Percentiles rank a stretch among this genome's conserved stretches.
Evolutionary conservation across 2,888 invertebrate genomes (phyloP).

Genomic region (Pollenia griseotomentosa): DNA sequence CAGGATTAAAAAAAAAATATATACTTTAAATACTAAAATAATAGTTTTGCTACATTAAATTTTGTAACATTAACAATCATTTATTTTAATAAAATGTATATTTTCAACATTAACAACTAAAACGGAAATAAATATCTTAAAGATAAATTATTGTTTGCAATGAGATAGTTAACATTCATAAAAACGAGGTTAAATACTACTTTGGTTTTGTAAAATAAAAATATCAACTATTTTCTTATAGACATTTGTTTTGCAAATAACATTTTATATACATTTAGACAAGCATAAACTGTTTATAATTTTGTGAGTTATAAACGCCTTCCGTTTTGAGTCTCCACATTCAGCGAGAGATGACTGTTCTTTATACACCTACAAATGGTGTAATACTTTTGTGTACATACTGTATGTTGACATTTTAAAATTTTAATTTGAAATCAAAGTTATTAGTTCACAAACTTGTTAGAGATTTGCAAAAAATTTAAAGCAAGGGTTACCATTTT

Average conservation of each 20-base stretch:
- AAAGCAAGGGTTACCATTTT: too few species aligned
- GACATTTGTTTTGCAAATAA: conserved; percentile 21
- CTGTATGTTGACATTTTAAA: conserved; percentile 23
- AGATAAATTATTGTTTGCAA: conserved; percentile 63
- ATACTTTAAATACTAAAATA: background rate
- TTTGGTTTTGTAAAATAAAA: background rate
- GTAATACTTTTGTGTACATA: background rate
- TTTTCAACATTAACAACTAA: conserved; percentile 26
- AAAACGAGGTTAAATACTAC: conserved; percentile 60
- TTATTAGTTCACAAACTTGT: too few species aligned
- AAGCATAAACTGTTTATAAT: background rate
- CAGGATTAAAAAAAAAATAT: background rate
- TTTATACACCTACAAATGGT: conserved; percentile 35
- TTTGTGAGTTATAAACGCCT: conserved; percentile 39
- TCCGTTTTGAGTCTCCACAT: conserved; percentile 44
- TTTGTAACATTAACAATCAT: conserved; percentile 13
- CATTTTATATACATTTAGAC: background rate
- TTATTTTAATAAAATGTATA: conserved; percentile 41
- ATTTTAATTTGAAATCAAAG: conserved; percentile 7
- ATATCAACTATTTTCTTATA: background rate
- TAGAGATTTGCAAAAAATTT: too few species aligned
- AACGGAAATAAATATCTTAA: conserved; percentile 64
- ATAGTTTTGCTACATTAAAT: background rate
- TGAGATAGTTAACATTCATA: background rate
- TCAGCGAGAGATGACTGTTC: conserved; percentile 18